These are phyloP conservation scores for Protobothrops flavoviridis DNA, from an alignment of 2,113 vertebrate species.

Conservation along the genomic window DNA sequence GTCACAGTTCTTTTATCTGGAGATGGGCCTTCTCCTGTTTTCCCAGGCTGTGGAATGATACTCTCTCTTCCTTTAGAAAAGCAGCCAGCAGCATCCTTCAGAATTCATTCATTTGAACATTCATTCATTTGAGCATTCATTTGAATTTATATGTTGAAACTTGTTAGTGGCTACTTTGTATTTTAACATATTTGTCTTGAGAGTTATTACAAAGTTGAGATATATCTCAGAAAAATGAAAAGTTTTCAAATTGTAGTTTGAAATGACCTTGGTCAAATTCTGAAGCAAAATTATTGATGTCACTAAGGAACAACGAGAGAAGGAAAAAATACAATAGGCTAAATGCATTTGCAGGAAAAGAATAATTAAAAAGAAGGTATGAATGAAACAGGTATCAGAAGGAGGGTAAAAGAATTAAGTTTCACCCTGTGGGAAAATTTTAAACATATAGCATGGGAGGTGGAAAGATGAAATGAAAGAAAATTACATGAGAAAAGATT, in stretches of 20 bases:
- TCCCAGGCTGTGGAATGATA: not conserved
- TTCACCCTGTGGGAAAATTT: not conserved
- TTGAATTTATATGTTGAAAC: not conserved
- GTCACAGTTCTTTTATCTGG: not conserved
- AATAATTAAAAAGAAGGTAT: not conserved
- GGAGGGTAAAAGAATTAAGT: not conserved
- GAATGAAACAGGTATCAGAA: not conserved
- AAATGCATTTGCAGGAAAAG: not conserved
- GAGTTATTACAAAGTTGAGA: not conserved
- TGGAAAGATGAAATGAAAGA: not conserved
- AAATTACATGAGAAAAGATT: not conserved
- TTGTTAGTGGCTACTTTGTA: not conserved
- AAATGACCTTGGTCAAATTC: not conserved
- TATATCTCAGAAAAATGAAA: not conserved
- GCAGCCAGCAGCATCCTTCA: not conserved
- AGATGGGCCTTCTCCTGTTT: not conserved
- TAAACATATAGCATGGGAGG: not conserved
- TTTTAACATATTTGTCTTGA: not conserved
- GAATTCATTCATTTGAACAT: not conserved
- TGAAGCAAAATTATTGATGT: not conserved
- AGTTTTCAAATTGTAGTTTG: not conserved
- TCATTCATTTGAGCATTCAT: not conserved
- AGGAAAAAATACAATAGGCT: not conserved
- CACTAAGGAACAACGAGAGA: not conserved
- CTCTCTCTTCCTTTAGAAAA: not conserved